Evolutionary conservation across 2,113 vertebrate genomes (phyloP), one percentile per base, ranked within the genome.

Genomic region (Chamaetylas fuelleborni): DNA sequence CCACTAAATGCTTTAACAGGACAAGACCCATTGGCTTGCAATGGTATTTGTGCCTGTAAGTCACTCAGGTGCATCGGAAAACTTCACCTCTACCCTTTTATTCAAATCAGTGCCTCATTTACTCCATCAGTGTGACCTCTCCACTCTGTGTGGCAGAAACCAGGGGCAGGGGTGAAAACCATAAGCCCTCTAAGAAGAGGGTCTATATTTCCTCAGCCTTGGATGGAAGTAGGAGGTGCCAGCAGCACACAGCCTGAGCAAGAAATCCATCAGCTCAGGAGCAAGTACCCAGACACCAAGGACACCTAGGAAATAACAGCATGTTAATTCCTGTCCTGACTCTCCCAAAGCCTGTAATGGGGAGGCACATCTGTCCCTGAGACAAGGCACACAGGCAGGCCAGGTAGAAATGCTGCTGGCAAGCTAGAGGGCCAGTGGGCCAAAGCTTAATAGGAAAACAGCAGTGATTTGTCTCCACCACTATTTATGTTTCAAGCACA

Each of bases 401-500:
- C 89, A 83, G 92, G 87, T 86, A 88, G 82, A 91, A 85, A 71
- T 11, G 64, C 93, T 94, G 79, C 94, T 91, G 92, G 93, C 87
- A 97, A 97, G 90, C 93, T 81, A 69, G 19, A 85, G 95, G 97
- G 97, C 97, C 95, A 97, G 95, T 93, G 96, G 98, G 97, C 97
- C 97, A 97, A 97, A 97, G 94, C 95, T 97, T 98, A 98, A 98
- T 97, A 97, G 95, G 97, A 98, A 98, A 98, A 98, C 97, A 98
- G 97, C 97, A 97, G 96, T 77, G 74, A 98, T 98, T 98, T 98
- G 96, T 98, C 97, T 98, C 96, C 93, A 95, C 92, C 76, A 92
- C 96, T 97, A 98, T 98, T 98, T 98, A 97, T 96, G 95, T 97
- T 98, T 98, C 97, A 97, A 98, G 96, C 42, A 78, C 93, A 88